phyloP scores from a whole-genome alignment of 2,113 vertebrate genomes.

The Odontesthes bonariensis region DNA sequence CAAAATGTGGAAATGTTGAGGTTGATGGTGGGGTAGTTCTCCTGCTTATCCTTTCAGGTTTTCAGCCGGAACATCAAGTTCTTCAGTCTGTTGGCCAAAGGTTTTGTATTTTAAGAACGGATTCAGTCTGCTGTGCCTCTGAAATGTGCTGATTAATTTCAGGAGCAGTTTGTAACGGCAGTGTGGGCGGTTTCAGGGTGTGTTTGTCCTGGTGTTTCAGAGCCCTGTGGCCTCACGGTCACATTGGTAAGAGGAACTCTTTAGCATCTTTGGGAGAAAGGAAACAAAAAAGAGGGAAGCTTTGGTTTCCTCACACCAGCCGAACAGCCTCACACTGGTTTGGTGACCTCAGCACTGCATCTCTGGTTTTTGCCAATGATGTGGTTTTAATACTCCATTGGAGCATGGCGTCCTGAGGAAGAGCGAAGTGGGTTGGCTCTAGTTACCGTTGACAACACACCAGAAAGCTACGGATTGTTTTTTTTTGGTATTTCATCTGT shows the following conservation, averaged over 20 bases:
- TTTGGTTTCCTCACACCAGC: neutral
- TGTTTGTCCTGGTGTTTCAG: neutral
- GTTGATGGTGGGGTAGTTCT: too few relatives aligned
- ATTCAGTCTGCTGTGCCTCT: neutral
- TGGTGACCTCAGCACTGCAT: constrained; percentile 13
- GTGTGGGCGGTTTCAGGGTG: neutral
- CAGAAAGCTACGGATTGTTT: neutral
- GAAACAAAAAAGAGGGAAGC: neutral
- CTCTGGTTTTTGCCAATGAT: constrained; percentile 13
- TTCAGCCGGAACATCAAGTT: too few relatives aligned
- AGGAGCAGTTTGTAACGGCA: neutral
- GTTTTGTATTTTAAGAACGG: too few relatives aligned
- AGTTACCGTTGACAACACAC: neutral
- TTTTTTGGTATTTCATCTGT: too few relatives aligned
- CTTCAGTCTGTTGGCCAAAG: too few relatives aligned
- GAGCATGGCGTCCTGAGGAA: constrained; percentile 7
- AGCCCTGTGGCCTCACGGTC: neutral
- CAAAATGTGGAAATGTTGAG: constrained; percentile 3
- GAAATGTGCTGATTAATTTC: too few relatives aligned
- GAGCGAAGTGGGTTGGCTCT: constrained; percentile 7
- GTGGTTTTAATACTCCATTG: constrained; percentile 22
- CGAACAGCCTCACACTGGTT: neutral
- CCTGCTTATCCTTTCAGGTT: too few relatives aligned
- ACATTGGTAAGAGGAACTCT: neutral
- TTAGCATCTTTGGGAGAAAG: neutral